These are phyloP conservation scores for Chalcis sispes DNA, from an alignment of 2,888 invertebrate species.

Conservation along the genomic window DNA sequence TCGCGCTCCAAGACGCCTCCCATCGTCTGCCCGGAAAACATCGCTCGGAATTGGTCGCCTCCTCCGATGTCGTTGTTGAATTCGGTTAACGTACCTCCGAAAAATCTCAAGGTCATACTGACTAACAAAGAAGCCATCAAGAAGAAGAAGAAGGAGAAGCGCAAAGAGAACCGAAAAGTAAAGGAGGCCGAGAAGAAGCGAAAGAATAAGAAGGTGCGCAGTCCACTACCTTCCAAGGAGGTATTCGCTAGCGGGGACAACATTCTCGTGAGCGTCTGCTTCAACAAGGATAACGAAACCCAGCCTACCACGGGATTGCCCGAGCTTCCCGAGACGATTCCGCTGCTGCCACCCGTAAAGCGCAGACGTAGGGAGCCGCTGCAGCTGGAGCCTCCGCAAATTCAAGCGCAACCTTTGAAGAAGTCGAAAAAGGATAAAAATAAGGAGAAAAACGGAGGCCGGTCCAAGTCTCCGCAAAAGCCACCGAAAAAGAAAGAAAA, in stretches of 20 bases:
- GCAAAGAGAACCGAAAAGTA: conserved; percentile 68
- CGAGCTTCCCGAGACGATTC: conserved; percentile 71
- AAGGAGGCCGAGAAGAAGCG: conserved; percentile 72
- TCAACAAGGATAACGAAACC: conserved; percentile 81
- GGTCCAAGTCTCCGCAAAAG: conserved; percentile 52
- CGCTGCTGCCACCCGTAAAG: conserved; percentile 72
- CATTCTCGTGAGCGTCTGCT: conserved; percentile 94
- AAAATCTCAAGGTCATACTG: conserved; percentile 80
- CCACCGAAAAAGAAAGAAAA: conserved; percentile 72
- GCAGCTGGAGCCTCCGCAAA: conserved; percentile 65
- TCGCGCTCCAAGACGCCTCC: conserved; percentile 78
- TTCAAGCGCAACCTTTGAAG: conserved; percentile 69
- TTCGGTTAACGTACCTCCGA: conserved; percentile 75
- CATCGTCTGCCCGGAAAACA: conserved; percentile 57
- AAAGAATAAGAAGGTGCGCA: conserved; percentile 76
- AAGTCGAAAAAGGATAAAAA: conserved; percentile 74
- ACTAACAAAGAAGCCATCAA: conserved; percentile 78
- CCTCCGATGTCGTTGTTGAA: conserved; percentile 75
- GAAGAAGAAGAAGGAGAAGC: conserved; percentile 76
- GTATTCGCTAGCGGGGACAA: conserved; percentile 95
- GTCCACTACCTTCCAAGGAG: conserved; percentile 88
- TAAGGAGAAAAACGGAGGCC: conserved; percentile 72
- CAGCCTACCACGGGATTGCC: conserved; percentile 61
- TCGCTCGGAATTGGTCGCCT: conserved; percentile 79
- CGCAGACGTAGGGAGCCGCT: conserved; percentile 75